Evolutionary conservation across 2,113 vertebrate genomes (phyloP).

Genomic region (Semnopithecus entellus): DNA sequence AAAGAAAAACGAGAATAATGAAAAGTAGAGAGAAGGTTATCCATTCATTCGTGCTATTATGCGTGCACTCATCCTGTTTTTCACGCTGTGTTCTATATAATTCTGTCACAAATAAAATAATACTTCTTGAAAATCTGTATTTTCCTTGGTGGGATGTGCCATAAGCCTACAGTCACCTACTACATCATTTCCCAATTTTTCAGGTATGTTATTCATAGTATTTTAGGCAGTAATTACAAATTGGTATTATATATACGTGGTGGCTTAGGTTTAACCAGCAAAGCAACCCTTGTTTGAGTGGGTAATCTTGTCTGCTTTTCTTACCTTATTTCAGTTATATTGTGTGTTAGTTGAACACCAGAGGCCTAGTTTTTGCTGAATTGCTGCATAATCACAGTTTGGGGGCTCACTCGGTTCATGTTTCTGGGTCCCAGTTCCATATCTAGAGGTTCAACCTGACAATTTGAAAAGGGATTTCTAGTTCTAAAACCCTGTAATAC

Average conservation of each 20-base stretch:
- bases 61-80: background rate
- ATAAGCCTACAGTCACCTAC: background rate
- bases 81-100: background rate
- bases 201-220: background rate
- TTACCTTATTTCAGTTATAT: slow-evolving; percentile 11
- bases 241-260: background rate
- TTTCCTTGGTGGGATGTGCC: background rate
- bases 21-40: background rate
- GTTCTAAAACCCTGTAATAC: background rate
- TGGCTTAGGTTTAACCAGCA: background rate
- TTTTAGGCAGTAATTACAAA: background rate
- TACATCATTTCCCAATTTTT: background rate
- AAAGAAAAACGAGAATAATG: background rate
- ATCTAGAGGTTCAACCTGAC: background rate
- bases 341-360: background rate
- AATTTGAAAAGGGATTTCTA: background rate
- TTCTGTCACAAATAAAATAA: background rate
- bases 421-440: background rate
- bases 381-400: background rate
- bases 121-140: background rate
- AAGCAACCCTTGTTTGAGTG: background rate
- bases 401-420: background rate
- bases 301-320: background rate
- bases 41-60: background rate
- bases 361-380: background rate